Evolutionary conservation across 1,140 invertebrate species (phyloP).

Genomic region (Littorina saxatilis): DNA sequence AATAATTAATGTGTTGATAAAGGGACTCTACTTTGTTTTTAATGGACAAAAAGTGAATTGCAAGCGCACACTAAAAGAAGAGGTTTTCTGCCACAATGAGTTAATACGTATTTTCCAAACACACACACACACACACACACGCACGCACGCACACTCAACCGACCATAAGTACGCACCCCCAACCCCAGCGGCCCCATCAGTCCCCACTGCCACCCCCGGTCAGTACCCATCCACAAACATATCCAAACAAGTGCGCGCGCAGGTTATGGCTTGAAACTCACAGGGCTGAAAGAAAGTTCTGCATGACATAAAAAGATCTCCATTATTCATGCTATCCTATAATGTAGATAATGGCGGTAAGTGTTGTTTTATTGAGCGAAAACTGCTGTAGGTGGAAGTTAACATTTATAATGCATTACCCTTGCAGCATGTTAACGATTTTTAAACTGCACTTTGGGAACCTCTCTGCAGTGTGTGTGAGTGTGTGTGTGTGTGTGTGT

Average conservation of each 20-base stretch:
- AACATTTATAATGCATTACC: background rate
- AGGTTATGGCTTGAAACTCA: too few species aligned
- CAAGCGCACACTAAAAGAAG: too few species aligned
- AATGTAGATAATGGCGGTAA: background rate
- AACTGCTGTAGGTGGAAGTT: background rate
- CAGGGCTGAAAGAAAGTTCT: background rate
- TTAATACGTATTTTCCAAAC: too few species aligned
- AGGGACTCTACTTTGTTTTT: too few species aligned
- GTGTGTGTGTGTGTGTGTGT: slow-evolving; percentile 2
- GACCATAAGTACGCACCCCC: background rate
- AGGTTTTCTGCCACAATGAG: too few species aligned
- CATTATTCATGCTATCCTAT: background rate
- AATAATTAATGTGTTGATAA: too few species aligned
- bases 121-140: too few species aligned
- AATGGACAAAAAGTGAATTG: too few species aligned
- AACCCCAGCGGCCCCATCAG: too few species aligned
- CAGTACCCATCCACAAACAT: too few species aligned
- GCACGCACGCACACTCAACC: too few species aligned
- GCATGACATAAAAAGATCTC: background rate
- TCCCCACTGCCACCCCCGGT: too few species aligned
- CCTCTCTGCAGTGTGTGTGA: background rate
- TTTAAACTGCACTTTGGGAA: background rate
- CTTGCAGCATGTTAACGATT: background rate
- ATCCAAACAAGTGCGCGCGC: background rate
- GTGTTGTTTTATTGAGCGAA: background rate